Percentiles rank a stretch among this genome's conserved stretches.
phyloP scores from a whole-genome alignment of 2,797 vertebrate genomes.

The Myotis planiceps region DNA sequence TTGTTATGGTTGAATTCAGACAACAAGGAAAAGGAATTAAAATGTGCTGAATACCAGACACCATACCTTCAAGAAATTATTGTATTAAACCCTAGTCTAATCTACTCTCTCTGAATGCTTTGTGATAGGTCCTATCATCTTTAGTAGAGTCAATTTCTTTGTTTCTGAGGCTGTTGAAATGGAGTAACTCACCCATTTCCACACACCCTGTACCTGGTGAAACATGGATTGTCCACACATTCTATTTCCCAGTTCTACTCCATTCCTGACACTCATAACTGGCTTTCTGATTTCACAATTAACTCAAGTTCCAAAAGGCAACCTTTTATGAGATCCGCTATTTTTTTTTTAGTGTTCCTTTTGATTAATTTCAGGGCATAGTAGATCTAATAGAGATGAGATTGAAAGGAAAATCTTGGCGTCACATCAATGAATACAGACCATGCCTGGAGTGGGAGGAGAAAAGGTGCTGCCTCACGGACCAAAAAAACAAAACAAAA shows the following conservation, averaged over 20 bases:
- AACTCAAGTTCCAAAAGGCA: background rate
- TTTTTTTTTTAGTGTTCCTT: background rate
- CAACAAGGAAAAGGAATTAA: background rate
- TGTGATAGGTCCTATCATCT: background rate
- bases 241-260: background rate
- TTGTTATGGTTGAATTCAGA: background rate
- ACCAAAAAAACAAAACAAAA: too few species aligned
- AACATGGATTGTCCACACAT: background rate
- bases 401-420: background rate
- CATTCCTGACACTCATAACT: background rate
- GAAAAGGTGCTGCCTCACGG: fast-evolving
- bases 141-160: background rate
- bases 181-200: background rate
- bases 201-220: background rate
- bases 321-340: background rate
- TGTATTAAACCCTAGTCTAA: background rate
- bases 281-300: background rate
- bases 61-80: background rate
- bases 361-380: background rate
- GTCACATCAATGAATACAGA: background rate
- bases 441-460: background rate
- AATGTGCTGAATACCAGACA: background rate
- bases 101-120: background rate
- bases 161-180: background rate
- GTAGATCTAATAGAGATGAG: background rate